phyloP scores from a whole-genome alignment of 35 echinoderm and acorn worm genomes.

The Apostichopus californicus region DNA sequence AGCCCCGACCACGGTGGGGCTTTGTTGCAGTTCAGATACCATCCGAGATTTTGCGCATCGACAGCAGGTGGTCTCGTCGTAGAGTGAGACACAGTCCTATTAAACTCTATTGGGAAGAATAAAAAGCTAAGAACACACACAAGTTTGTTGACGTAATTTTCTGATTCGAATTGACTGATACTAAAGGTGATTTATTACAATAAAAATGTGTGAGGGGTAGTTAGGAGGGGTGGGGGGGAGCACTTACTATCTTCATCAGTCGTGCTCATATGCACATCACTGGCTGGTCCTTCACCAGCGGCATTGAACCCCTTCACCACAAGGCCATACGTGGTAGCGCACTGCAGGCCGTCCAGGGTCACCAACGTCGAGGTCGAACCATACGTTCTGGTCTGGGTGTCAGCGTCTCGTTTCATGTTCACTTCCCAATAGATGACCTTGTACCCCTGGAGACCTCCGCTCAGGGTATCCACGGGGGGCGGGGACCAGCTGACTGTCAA shows the following conservation, averaged over 20 bases:
- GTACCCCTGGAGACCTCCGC: conserved; percentile 93
- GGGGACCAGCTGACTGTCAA: conserved; percentile 73
- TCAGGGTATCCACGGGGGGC: conserved; percentile 75
- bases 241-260: conserved; percentile 51
- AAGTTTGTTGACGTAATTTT: no score
- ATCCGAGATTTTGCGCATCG: no score
- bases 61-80: no score
- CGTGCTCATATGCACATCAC: conserved; percentile 26
- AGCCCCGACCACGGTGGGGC: no score
- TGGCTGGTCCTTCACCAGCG: conserved; percentile 84
- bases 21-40: no score
- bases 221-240: no score
- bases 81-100: no score
- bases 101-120: no score
- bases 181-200: no score
- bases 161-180: no score
- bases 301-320: conserved; percentile 87
- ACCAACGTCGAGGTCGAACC: conserved; percentile 50
- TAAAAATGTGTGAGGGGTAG: no score
- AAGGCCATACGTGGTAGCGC: conserved; percentile 81
- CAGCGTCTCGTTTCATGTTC: background rate
- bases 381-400: conserved; percentile 57
- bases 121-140: no score
- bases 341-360: conserved; percentile 70
- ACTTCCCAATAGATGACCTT: conserved; percentile 65